A percentile compares a stretch with the other conserved stretches of the same genome.
Conservation (phyloP, 2,113 vertebrate species). For the Sialia sialis region DNA sequence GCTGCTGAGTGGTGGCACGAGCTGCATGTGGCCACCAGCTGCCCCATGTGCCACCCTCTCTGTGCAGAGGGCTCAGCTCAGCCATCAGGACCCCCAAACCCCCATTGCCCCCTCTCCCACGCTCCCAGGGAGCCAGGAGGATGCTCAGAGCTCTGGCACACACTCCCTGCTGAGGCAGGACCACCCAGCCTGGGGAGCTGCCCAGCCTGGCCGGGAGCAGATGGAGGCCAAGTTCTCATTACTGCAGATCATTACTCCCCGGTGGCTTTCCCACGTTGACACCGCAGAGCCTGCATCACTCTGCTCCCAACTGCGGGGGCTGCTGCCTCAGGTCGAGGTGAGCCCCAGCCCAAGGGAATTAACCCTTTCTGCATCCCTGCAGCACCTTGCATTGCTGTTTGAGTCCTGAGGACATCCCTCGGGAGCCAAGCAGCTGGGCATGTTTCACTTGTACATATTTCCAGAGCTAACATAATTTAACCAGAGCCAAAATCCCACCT, state of each 20-base stretch:
- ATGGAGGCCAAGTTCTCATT: conserved; percentile 11
- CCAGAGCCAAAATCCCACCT: background rate
- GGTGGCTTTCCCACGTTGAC: background rate
- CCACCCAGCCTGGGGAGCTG: background rate
- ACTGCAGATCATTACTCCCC: background rate
- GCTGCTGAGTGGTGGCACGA: accelerated
- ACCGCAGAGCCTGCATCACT: background rate
- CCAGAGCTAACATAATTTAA: background rate
- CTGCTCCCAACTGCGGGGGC: accelerated
- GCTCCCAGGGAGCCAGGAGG: accelerated
- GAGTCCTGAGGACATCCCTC: background rate
- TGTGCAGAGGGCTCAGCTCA: background rate
- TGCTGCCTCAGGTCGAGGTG: background rate
- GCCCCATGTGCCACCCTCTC: background rate
- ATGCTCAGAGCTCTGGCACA: background rate
- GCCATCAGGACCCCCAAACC: background rate
- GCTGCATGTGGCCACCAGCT: background rate
- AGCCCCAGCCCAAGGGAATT: background rate
- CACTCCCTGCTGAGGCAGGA: background rate
- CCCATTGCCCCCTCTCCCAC: accelerated
- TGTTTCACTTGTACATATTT: accelerated
- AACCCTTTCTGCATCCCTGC: background rate
- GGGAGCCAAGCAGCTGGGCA: background rate
- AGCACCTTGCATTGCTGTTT: background rate
- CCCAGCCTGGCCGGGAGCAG: background rate